Conservation (phyloP, 1,140 invertebrate species). For the Caenorhabditis latens region DNA sequence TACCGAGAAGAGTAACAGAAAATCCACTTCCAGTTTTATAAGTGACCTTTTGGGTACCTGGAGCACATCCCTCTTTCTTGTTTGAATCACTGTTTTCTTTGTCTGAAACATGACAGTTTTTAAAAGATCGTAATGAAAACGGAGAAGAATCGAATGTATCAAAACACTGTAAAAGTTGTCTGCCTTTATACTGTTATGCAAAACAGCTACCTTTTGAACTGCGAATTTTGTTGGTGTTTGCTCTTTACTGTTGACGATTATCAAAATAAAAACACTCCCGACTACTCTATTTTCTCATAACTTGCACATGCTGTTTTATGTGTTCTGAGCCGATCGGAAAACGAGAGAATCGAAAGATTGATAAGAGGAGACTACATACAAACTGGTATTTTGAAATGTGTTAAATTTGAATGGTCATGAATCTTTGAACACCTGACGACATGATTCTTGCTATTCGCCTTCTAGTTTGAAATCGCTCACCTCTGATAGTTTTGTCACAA, state of each 20-base stretch:
- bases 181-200: neutral
- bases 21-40: neutral
- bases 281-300: neutral
- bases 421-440: neutral
- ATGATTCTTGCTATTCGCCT: neutral
- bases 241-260: conserved; percentile 1
- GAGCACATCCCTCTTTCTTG: neutral
- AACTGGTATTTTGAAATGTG: neutral
- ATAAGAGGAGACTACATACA: neutral
- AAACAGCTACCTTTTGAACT: neutral
- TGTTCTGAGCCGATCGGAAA: neutral
- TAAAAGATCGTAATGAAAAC: neutral
- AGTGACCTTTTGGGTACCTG: neutral
- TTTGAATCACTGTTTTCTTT: conserved; percentile 9
- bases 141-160: neutral
- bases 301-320: neutral
- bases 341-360: neutral
- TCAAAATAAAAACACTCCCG: neutral
- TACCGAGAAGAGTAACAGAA: conserved; percentile 33
- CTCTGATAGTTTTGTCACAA: conserved; percentile 42
- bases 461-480: neutral
- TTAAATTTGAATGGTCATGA: neutral
- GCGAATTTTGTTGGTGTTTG: neutral
- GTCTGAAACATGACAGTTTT: neutral
- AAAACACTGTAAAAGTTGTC: neutral